Percentiles rank a stretch among this genome's conserved stretches.
Evolutionary conservation across 1,140 invertebrate species (phyloP).

Genomic region (Euborellia annulipes): DNA sequence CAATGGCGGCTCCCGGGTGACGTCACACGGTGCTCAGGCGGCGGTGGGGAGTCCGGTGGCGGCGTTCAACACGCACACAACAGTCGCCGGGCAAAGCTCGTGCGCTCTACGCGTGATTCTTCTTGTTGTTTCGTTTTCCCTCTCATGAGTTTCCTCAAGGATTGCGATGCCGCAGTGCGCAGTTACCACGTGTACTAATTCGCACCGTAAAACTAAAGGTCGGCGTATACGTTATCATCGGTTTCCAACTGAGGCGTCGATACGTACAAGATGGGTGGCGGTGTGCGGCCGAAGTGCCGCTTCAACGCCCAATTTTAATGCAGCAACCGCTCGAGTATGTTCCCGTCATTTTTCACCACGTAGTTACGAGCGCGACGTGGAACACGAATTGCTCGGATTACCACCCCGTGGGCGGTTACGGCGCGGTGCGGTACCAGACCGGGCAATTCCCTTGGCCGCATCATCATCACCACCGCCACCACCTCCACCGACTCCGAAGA

Average conservation of each 20-base stretch:
- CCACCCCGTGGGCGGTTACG: conserved; percentile 34
- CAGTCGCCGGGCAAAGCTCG: background rate
- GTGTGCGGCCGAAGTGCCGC: conserved; percentile 31
- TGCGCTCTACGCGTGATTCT: background rate
- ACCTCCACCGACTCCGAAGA: background rate
- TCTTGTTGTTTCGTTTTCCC: too few species aligned
- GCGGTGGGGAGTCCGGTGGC: conserved; percentile 3
- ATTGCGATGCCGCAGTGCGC: conserved; percentile 38
- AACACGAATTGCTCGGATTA: conserved; percentile 37
- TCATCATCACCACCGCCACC: background rate
- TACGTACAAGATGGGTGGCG: conserved; percentile 31
- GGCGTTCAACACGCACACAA: background rate
- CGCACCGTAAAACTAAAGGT: conserved; percentile 37
- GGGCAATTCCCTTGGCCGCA: conserved; percentile 30
- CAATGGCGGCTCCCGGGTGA: too few species aligned
- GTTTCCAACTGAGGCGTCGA: conserved; percentile 35
- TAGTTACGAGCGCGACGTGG: conserved; percentile 38
- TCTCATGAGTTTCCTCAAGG: background rate
- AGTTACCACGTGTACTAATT: conserved; percentile 36
- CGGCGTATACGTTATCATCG: conserved; percentile 38
- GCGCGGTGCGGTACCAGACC: conserved; percentile 35
- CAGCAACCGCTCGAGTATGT: conserved; percentile 38
- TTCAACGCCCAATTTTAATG: conserved; percentile 30
- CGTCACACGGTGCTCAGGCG: conserved; percentile 10
- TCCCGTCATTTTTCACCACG: conserved; percentile 36